Conservation (phyloP, 2,888 invertebrate species). For the Hoplodrina blanda region DNA sequence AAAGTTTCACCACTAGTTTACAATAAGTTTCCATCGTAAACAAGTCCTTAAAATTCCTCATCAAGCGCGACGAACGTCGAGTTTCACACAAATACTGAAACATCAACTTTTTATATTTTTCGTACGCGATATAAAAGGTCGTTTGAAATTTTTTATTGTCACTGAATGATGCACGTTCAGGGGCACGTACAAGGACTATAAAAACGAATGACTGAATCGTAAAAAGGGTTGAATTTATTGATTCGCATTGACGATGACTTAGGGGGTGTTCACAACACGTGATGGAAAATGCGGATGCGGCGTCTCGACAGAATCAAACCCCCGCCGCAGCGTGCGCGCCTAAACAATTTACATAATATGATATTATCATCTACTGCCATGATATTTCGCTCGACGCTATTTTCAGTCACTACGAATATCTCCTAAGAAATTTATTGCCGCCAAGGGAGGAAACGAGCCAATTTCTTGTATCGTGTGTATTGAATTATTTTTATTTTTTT, state of each 20-base stretch:
- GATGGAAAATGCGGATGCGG: constrained; percentile 38
- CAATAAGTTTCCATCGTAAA: constrained; percentile 61
- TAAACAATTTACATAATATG: constrained; percentile 85
- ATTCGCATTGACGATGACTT: constrained; percentile 86
- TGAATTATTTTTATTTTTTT: constrained; percentile 73
- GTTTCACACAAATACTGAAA: constrained; percentile 69
- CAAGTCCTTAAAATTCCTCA: constrained; percentile 65
- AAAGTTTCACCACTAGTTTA: constrained; percentile 49
- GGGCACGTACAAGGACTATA: constrained; percentile 84
- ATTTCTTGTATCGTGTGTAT: constrained; percentile 74
- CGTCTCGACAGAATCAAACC: constrained; percentile 6
- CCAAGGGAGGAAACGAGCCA: constrained; percentile 72
- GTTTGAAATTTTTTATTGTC: constrained; percentile 84
- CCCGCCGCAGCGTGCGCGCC: constrained; percentile 56
- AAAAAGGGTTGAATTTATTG: constrained; percentile 90
- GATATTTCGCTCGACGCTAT: constrained; percentile 75
- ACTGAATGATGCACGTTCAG: constrained; percentile 85
- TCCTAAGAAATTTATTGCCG: constrained; percentile 75
- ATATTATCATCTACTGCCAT: constrained; percentile 78
- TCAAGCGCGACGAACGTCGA: constrained; percentile 60
- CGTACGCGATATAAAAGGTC: constrained; percentile 79
- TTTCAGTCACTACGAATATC: constrained; percentile 72
- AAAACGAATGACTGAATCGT: constrained; percentile 87
- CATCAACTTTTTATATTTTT: constrained; percentile 77
- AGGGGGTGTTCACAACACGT: constrained; percentile 63